Evolutionary conservation across 2,888 invertebrate species (phyloP).

Genomic region (Adelphocoris suturalis): DNA sequence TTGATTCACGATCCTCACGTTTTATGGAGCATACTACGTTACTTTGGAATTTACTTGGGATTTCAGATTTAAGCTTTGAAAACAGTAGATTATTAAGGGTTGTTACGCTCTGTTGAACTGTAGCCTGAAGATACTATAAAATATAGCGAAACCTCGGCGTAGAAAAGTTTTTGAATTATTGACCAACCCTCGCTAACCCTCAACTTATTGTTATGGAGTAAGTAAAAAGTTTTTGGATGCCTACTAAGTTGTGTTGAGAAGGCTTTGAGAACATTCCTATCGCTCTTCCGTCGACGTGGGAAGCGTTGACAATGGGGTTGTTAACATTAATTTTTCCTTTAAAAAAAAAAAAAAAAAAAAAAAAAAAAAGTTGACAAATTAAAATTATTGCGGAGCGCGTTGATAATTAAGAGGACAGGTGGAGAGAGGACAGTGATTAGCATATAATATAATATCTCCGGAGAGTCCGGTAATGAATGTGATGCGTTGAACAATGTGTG

Average conservation of each 20-base stretch:
- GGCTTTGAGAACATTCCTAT: background rate
- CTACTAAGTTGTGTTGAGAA: background rate
- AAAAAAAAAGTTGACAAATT: constrained; percentile 54
- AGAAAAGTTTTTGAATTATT: no score
- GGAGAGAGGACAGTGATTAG: constrained; percentile 64
- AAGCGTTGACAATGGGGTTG: constrained; percentile 2
- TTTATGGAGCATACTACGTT: no score
- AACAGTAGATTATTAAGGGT: no score
- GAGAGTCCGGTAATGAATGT: constrained; percentile 65
- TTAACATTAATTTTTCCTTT: constrained; percentile 22
- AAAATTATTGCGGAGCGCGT: constrained; percentile 42
- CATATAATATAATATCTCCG: constrained; percentile 70
- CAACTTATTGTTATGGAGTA: no score
- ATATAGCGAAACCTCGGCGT: no score
- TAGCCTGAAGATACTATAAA: no score
- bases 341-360: background rate
- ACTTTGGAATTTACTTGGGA: no score
- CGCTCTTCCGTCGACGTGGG: background rate
- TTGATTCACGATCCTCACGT: no score
- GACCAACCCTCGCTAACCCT: no score
- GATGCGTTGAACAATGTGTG: constrained; percentile 71
- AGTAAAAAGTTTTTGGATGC: no score
- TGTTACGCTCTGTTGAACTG: no score
- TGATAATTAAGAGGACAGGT: constrained; percentile 67
- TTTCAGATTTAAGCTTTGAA: no score